These are phyloP conservation scores for Probosciger aterrimus DNA, from an alignment of 2,113 vertebrate genomes.

Conservation along the genomic window DNA sequence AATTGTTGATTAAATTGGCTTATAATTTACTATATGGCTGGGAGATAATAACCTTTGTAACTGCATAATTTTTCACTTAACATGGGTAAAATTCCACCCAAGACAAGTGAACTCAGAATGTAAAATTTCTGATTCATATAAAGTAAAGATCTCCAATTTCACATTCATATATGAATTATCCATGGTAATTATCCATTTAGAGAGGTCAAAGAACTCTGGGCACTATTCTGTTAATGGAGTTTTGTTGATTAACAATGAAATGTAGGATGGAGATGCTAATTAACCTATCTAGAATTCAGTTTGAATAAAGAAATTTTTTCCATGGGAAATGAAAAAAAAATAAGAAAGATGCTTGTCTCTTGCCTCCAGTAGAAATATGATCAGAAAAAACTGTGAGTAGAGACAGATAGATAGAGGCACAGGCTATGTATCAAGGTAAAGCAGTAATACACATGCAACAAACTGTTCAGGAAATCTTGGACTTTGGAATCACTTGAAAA, in stretches of 20 bases:
- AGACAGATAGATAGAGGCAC: background rate
- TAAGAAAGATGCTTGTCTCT: background rate
- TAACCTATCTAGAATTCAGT: background rate
- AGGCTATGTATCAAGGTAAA: background rate
- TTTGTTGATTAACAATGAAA: background rate
- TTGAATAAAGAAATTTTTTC: background rate
- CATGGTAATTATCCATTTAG: background rate
- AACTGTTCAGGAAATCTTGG: background rate
- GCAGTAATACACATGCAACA: background rate
- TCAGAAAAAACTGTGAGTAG: background rate
- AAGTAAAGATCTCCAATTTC: background rate
- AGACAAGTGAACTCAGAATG: background rate
- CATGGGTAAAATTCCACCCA: background rate
- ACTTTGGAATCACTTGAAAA: background rate
- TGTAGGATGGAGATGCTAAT: background rate
- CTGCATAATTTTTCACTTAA: background rate
- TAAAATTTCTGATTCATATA: background rate
- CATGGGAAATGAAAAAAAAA: background rate
- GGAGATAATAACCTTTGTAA: background rate
- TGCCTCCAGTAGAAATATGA: background rate
- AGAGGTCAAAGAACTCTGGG: background rate
- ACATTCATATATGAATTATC: background rate
- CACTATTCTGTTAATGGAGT: background rate
- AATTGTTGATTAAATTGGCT: background rate
- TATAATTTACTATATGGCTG: background rate